Evolutionary conservation across 2,888 invertebrate genomes (phyloP).

Genomic region (Xestia xanthographa): DNA sequence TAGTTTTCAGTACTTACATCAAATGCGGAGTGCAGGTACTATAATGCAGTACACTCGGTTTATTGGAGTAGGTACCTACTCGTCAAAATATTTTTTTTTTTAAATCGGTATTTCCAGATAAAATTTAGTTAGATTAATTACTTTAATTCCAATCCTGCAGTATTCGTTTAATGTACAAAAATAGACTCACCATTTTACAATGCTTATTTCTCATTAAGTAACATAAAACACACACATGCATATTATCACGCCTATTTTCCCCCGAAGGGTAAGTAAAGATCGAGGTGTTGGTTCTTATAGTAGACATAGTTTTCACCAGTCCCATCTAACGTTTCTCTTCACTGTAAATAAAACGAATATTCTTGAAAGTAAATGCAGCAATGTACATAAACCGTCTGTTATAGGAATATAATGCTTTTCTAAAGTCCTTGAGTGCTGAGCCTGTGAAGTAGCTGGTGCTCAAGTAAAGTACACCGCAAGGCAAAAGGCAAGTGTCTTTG

Average conservation of each 20-base stretch:
- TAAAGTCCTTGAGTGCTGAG: slow-evolving; percentile 47
- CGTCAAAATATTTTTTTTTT: neutral
- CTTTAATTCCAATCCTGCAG: neutral
- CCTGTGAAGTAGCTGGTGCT: slow-evolving; percentile 55
- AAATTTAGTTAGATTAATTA: neutral
- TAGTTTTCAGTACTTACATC: slow-evolving; percentile 5
- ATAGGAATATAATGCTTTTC: slow-evolving; percentile 41
- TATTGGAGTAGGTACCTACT: neutral
- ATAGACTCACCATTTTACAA: neutral
- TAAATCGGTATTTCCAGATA: no score
- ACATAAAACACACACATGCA: neutral
- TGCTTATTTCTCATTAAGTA: neutral
- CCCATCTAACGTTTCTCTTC: neutral
- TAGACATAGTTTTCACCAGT: neutral
- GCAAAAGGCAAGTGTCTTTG: slow-evolving; percentile 60
- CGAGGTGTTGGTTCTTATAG: neutral
- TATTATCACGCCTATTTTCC: neutral
- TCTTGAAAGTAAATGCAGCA: slow-evolving; percentile 10
- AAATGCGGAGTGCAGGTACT: slow-evolving; percentile 4
- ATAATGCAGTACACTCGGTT: neutral
- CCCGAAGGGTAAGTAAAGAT: neutral
- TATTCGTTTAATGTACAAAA: neutral
- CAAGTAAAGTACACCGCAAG: slow-evolving; percentile 60
- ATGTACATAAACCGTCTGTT: slow-evolving; percentile 18
- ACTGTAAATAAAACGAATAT: neutral